phyloP scores from a whole-genome alignment of 2,797 vertebrate species.

The Diplodus sargus region DNA sequence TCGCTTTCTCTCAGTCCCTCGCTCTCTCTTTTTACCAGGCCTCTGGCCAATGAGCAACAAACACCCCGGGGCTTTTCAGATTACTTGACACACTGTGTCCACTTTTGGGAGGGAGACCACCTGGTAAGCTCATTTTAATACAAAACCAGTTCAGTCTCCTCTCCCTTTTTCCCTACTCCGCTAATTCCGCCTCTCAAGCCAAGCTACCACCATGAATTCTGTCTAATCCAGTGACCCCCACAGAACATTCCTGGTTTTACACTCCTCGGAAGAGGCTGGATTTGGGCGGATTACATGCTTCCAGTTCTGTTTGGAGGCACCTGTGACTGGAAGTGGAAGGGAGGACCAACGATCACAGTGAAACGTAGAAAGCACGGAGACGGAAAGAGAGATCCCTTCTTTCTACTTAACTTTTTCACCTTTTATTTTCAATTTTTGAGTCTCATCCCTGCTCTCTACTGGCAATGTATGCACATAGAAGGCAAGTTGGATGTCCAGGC shows the following conservation, averaged over 20 bases:
- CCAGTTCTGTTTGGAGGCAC: conserved; percentile 85
- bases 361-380: conserved; percentile 62
- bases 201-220: conserved; percentile 84
- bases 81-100: conserved; percentile 91
- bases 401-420: conserved; percentile 29
- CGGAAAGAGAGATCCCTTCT: conserved; percentile 18
- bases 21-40: conserved; percentile 83
- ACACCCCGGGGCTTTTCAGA: conserved; percentile 89
- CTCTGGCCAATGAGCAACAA: conserved; percentile 86
- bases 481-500: conserved; percentile 46
- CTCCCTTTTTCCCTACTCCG: conserved; percentile 77
- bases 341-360: conserved; percentile 64
- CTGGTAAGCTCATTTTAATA: conserved; percentile 91
- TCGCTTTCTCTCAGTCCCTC: conserved; percentile 75
- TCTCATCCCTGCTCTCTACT: conserved; percentile 53
- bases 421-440: conserved; percentile 25
- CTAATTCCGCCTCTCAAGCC: conserved; percentile 88
- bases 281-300: conserved; percentile 88
- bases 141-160: conserved; percentile 80
- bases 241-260: conserved; percentile 84
- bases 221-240: conserved; percentile 84
- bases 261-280: conserved; percentile 86
- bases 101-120: conserved; percentile 90
- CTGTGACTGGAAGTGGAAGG: conserved; percentile 79
- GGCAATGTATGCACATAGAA: conserved; percentile 44